A percentile compares a stretch with the other conserved stretches of the same genome.
phyloP scores from a whole-genome alignment of 1,140 invertebrate species.

The Pseudomyrmex cubaensis region DNA sequence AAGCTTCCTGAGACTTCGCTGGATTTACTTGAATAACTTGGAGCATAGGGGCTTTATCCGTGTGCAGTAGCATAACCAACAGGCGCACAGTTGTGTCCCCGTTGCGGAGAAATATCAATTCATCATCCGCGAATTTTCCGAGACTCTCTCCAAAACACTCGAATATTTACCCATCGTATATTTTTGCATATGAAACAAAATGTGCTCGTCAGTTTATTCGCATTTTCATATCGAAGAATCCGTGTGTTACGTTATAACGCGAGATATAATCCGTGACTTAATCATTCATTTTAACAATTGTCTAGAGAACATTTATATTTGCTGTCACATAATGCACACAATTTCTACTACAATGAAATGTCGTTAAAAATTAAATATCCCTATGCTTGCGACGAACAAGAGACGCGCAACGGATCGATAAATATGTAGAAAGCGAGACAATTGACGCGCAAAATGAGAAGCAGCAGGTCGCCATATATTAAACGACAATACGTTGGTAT shows the following conservation, averaged over 20 bases:
- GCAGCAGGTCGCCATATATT: slow-evolving; percentile 23
- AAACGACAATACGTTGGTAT: slow-evolving; percentile 33
- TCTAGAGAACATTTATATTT: not conserved
- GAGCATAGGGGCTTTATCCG: slow-evolving; percentile 26
- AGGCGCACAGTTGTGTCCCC: too few species aligned
- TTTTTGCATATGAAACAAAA: not conserved
- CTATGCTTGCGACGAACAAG: slow-evolving; percentile 4
- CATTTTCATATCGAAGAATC: not conserved
- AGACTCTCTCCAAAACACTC: not conserved
- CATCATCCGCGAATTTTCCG: not conserved
- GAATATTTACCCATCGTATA: not conserved
- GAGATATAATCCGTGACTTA: not conserved
- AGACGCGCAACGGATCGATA: slow-evolving; percentile 33
- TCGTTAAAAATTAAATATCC: slow-evolving; percentile 56
- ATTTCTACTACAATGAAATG: not conserved
- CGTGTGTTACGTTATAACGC: not conserved
- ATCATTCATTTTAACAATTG: too few species aligned
- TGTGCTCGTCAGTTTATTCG: not conserved
- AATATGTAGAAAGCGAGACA: slow-evolving; percentile 39
- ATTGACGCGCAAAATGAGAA: slow-evolving; percentile 39
- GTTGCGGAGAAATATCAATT: not conserved
- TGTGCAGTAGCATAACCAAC: not conserved
- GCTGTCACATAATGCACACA: slow-evolving; percentile 11
- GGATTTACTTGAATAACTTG: slow-evolving; percentile 47
- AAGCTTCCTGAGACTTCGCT: slow-evolving; percentile 30